Percentiles rank a stretch among this genome's conserved stretches.
Conservation (phyloP, 2,797 vertebrate species). For the Sebastes flavidus region DNA sequence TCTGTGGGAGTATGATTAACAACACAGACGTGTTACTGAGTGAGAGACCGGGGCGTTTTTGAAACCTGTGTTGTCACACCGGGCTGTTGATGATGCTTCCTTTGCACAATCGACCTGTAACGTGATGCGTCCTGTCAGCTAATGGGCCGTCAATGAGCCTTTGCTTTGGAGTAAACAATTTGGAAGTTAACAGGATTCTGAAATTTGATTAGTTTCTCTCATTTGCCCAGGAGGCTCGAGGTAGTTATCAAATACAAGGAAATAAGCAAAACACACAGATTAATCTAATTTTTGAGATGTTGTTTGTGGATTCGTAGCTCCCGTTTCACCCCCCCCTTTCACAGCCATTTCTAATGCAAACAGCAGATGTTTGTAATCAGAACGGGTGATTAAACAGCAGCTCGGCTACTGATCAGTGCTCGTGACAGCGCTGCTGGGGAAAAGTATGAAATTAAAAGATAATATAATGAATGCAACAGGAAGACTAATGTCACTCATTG, state of each 20-base stretch:
- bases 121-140: constrained; percentile 3
- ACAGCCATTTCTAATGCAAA: constrained; percentile 4
- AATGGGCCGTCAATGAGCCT: neutral
- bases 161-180: constrained; percentile 1
- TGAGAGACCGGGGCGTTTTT: constrained; percentile 15
- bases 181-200: neutral
- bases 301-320: neutral
- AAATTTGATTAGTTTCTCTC: neutral
- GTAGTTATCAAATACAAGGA: neutral
- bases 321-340: neutral
- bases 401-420: constrained; percentile 11
- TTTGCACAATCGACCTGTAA: neutral
- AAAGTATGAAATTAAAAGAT: constrained; percentile 21
- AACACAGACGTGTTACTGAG: neutral
- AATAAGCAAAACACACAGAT: neutral
- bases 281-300: neutral
- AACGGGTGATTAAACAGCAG: constrained; percentile 5
- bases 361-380: constrained; percentile 25
- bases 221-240: neutral
- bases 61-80: constrained; percentile 1
- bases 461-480: neutral
- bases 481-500: neutral
- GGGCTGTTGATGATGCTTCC: neutral
- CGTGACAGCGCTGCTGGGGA: neutral
- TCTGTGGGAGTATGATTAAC: constrained; percentile 52